A percentile compares a stretch with the other conserved stretches of the same genome.
These are phyloP conservation scores for Hyposmocoma kahamanoa DNA, from an alignment of 1,140 invertebrate genomes.

Conservation along the genomic window DNA sequence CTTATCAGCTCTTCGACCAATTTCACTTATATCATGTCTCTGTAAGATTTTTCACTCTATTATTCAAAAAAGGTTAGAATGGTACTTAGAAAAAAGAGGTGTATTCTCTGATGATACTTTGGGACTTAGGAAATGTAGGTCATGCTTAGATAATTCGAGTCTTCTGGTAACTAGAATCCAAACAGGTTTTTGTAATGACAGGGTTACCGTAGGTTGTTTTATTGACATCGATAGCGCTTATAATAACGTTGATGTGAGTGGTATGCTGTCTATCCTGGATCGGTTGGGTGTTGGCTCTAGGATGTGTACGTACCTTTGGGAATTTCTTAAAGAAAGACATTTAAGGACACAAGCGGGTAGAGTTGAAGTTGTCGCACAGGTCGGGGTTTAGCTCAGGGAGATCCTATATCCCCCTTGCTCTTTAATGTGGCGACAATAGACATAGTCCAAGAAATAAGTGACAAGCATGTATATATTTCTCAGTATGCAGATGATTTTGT, in stretches of 20 bases:
- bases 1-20: constrained; percentile 16
- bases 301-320: constrained; percentile 3
- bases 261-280: background rate
- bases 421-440: constrained; percentile 2
- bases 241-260: background rate
- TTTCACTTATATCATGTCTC: constrained; percentile 21
- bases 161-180: background rate
- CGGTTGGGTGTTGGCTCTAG: background rate
- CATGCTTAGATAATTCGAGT: constrained; percentile 5
- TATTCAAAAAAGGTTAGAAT: background rate
- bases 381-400: background rate
- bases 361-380: background rate
- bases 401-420: constrained; percentile 3
- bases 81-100: background rate
- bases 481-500: constrained; percentile 28
- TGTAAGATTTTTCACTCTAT: constrained; percentile 23
- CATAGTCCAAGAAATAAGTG: too few relatives aligned
- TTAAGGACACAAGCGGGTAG: background rate
- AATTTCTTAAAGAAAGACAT: background rate
- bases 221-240: too few relatives aligned
- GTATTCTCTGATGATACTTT: background rate
- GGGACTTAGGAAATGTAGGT: constrained; percentile 3
- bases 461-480: constrained; percentile 17
- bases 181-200: background rate
- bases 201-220: background rate